Conservation (phyloP, 2,888 invertebrate genomes). For the Nomada hirtipes region DNA sequence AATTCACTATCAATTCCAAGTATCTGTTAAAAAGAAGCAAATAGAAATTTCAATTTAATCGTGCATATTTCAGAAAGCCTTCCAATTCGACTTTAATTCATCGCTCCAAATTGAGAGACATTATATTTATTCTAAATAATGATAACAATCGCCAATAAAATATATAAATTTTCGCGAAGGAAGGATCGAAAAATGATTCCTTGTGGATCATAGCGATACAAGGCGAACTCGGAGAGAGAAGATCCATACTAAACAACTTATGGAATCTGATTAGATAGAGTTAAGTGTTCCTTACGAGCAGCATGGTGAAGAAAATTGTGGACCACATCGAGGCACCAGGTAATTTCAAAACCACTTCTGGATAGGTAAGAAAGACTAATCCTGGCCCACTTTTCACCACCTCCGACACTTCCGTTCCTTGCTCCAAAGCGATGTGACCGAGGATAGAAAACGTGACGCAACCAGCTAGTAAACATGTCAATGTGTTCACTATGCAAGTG, state of each 20-base stretch:
- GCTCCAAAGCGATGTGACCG: constrained; percentile 88
- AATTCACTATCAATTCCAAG: constrained; percentile 91
- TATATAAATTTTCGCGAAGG: too few relatives aligned
- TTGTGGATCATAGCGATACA: background rate
- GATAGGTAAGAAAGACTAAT: constrained; percentile 91
- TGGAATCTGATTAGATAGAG: constrained; percentile 24
- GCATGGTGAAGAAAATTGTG: constrained; percentile 90
- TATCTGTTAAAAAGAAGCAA: constrained; percentile 84
- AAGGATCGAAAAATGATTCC: too few relatives aligned
- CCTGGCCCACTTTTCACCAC: constrained; percentile 89
- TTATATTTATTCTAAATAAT: background rate
- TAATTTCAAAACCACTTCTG: constrained; percentile 90
- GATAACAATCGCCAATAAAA: background rate
- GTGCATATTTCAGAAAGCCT: background rate
- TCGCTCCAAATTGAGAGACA: background rate
- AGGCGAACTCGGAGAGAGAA: background rate
- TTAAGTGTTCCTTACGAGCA: constrained; percentile 85
- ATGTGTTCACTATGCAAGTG: constrained; percentile 89
- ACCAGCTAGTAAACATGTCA: constrained; percentile 90
- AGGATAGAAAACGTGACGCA: constrained; percentile 91
- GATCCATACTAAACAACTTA: background rate
- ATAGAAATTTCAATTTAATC: background rate
- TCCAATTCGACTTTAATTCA: background rate
- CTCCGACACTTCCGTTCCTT: constrained; percentile 84
- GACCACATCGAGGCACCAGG: constrained; percentile 90